Conservation (phyloP, 2,888 invertebrate species). For the Diabrotica balteata region DNA sequence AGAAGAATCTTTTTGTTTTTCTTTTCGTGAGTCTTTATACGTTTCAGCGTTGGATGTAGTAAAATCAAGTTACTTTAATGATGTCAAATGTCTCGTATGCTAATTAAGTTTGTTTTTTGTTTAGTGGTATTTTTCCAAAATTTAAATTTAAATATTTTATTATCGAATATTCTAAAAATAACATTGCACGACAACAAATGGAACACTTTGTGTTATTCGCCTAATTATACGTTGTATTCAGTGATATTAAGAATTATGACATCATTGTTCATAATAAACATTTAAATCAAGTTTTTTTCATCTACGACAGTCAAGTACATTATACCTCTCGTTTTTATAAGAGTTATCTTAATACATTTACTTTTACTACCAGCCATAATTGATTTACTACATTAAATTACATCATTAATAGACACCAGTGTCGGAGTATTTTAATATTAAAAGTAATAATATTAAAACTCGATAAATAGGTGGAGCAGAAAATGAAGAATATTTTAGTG, state of each 20-base stretch:
- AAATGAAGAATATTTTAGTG: no score
- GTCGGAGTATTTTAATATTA: background rate
- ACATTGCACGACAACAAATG: background rate
- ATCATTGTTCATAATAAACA: background rate
- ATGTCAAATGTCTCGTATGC: no score
- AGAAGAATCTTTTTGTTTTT: no score
- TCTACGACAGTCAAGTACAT: constrained; percentile 3
- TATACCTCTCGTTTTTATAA: background rate
- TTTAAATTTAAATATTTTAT: no score
- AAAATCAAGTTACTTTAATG: no score
- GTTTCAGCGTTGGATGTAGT: no score
- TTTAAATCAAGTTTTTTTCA: background rate
- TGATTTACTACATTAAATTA: constrained; percentile 1
- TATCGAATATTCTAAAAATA: background rate
- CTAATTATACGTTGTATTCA: background rate
- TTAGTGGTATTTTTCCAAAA: no score
- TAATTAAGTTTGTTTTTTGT: no score
- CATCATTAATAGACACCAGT: background rate
- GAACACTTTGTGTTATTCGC: background rate
- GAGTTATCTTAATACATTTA: constrained; percentile 7
- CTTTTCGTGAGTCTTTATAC: no score
- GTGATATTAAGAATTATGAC: background rate
- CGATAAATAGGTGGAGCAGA: no score
- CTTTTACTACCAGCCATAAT: background rate
- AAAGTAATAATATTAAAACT: no score